Evolutionary conservation across 2,797 vertebrate genomes (phyloP).

Genomic region (Schizopygopsis malacanthus): DNA sequence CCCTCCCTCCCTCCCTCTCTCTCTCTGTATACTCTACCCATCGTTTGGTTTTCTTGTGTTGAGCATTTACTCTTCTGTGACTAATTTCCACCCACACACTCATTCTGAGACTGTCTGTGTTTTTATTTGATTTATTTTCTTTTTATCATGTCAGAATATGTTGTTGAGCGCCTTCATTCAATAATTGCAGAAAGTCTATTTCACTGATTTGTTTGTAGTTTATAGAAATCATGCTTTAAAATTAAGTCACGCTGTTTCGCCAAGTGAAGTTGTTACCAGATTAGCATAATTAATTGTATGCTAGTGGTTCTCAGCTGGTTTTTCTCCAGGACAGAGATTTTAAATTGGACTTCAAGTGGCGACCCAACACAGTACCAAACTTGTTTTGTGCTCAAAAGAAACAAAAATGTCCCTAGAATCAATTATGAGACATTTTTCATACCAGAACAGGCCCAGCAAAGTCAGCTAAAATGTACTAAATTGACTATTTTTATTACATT

Average conservation of each 20-base stretch:
- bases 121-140: constrained; percentile 3
- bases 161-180: constrained; percentile 30
- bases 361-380: not conserved
- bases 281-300: constrained; percentile 17
- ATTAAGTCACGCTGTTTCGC: constrained; percentile 16
- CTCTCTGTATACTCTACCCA: constrained; percentile 52
- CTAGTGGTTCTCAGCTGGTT: constrained; percentile 3
- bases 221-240: constrained; percentile 6
- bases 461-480: not conserved
- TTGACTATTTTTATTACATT: not conserved
- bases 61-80: constrained; percentile 64
- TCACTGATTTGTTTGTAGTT: constrained; percentile 13
- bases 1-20: constrained; percentile 40
- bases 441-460: not conserved
- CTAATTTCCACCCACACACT: constrained; percentile 70
- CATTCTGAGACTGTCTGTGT: constrained; percentile 61
- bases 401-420: not conserved
- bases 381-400: not conserved
- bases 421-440: not conserved
- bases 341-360: not conserved
- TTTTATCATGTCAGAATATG: constrained; percentile 28
- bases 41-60: constrained; percentile 56
- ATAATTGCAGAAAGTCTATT: constrained; percentile 51
- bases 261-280: not conserved
- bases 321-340: constrained; percentile 11